phyloP scores from a whole-genome alignment of 2,113 vertebrate species.

The Paracyprichromis sp. region DNA sequence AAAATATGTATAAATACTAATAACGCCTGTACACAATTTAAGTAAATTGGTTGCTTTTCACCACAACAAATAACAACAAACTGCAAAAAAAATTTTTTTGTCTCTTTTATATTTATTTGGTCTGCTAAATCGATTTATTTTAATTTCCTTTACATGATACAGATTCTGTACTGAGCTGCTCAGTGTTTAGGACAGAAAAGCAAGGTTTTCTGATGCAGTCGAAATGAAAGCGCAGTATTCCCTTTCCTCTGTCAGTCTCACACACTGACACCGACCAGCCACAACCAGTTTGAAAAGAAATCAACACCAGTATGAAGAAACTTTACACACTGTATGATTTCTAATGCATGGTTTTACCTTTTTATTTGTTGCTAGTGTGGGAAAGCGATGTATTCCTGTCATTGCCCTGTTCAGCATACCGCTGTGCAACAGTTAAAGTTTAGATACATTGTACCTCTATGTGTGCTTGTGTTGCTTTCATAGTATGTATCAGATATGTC shows the following conservation, averaged over 20 bases:
- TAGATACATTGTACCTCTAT: slow-evolving; percentile 34
- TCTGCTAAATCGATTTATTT: neutral
- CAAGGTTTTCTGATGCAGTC: slow-evolving; percentile 3
- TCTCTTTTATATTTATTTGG: neutral
- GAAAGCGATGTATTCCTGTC: slow-evolving; percentile 28
- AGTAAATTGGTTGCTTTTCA: neutral
- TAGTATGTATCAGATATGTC: slow-evolving; percentile 64
- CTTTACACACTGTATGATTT: slow-evolving; percentile 46
- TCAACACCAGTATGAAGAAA: slow-evolving; percentile 48
- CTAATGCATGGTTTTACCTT: slow-evolving; percentile 9
- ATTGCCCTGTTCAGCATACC: neutral
- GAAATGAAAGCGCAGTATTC: slow-evolving; percentile 34
- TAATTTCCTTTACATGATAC: neutral
- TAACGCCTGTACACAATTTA: neutral
- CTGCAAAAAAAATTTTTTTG: neutral
- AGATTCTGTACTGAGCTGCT: neutral
- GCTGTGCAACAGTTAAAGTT: slow-evolving; percentile 34
- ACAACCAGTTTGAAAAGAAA: slow-evolving; percentile 55
- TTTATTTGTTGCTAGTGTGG: neutral
- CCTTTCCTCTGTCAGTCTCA: slow-evolving; percentile 51
- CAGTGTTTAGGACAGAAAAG: neutral
- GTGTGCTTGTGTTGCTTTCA: slow-evolving; percentile 64
- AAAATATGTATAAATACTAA: neutral
- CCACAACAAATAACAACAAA: neutral
- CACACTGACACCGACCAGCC: slow-evolving; percentile 11